A percentile compares a stretch with the other conserved stretches of the same genome.
Conservation (phyloP, 2,797 vertebrate species). For the Gambusia yucatana region DNA sequence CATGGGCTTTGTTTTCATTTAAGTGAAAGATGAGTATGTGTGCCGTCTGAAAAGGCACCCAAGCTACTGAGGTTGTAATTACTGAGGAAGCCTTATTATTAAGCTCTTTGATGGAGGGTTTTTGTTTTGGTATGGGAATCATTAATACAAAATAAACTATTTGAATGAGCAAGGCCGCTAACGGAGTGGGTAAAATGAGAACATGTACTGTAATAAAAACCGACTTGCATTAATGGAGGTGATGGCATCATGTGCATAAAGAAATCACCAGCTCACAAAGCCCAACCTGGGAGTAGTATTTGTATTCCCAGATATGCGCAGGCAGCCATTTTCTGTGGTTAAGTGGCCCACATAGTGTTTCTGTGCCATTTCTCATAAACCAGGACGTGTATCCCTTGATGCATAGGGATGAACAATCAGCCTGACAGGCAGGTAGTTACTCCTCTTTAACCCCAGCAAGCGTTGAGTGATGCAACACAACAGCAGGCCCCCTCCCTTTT, state of each 20-base stretch:
- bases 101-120: conserved; percentile 24
- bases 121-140: conserved; percentile 39
- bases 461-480: conserved; percentile 74
- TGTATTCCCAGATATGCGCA: conserved; percentile 42
- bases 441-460: conserved; percentile 80
- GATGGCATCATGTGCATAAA: conserved; percentile 45
- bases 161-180: conserved; percentile 26
- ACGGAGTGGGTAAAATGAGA: conserved; percentile 25
- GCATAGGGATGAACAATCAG: conserved; percentile 79
- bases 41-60: conserved; percentile 55
- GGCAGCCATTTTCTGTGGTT: conserved; percentile 65
- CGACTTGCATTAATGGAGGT: conserved; percentile 19
- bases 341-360: conserved; percentile 69
- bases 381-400: conserved; percentile 70
- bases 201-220: conserved; percentile 17
- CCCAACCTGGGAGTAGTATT: conserved; percentile 33
- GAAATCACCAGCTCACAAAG: conserved; percentile 14
- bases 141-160: conserved; percentile 55
- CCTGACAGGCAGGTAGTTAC: conserved; percentile 83
- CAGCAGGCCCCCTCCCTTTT: conserved; percentile 40
- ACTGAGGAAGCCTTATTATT: conserved; percentile 44
- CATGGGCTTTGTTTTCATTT: conserved; percentile 63
- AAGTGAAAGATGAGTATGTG: conserved; percentile 54
- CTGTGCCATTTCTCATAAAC: conserved; percentile 71
- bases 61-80: conserved; percentile 59